A percentile compares a stretch with the other conserved stretches of the same genome.
Evolutionary conservation across 2,113 vertebrate genomes (phyloP).

Genomic region (Saiga tatarica): DNA sequence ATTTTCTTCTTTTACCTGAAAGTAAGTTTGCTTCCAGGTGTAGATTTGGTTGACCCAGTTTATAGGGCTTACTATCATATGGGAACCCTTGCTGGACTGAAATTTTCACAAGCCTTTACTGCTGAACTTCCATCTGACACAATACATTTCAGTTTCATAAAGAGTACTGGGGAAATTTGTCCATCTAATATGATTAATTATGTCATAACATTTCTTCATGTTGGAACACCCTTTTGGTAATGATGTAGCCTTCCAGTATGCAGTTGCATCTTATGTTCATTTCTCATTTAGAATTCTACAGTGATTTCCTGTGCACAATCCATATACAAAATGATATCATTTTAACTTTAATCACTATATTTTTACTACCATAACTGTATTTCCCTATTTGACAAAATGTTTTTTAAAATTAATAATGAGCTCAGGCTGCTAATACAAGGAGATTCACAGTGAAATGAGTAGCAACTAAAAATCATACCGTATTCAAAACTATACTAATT

Average conservation of each 20-base stretch:
- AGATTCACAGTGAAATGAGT: neutral
- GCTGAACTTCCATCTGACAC: neutral
- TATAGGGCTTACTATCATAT: neutral
- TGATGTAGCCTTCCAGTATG: neutral
- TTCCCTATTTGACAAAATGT: neutral
- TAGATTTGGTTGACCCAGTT: neutral
- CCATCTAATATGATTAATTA: neutral
- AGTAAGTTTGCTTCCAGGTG: neutral
- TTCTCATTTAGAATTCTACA: neutral
- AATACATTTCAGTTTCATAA: neutral
- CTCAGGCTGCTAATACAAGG: neutral
- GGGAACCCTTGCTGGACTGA: fast-evolving
- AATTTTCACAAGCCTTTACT: neutral
- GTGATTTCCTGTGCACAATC: neutral
- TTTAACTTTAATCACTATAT: neutral
- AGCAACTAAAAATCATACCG: neutral
- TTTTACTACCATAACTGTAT: neutral
- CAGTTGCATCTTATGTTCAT: neutral
- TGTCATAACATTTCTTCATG: neutral
- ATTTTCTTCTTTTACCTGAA: neutral
- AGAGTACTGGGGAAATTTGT: neutral
- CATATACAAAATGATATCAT: neutral
- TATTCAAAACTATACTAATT: neutral
- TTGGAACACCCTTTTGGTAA: neutral
- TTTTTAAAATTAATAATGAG: neutral